Percentiles rank a stretch among this genome's conserved stretches.
Conservation (phyloP, 1,140 invertebrate genomes). For the Musca domestica region DNA sequence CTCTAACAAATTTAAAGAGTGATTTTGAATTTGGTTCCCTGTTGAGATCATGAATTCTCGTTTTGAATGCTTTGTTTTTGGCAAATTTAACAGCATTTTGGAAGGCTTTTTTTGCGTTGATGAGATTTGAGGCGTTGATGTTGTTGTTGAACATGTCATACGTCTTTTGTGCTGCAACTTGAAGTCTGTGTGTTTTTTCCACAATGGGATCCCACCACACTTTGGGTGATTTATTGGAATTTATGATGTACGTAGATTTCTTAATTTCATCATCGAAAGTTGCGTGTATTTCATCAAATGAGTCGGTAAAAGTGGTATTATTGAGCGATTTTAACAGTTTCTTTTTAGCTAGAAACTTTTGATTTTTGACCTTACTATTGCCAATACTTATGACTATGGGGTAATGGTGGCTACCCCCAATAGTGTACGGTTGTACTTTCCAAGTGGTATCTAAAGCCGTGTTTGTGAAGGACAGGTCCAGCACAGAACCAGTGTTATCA, state of each 20-base stretch:
- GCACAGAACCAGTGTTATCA: neutral
- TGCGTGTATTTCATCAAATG: too few relatives aligned
- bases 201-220: neutral
- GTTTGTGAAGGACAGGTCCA: neutral
- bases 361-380: too few relatives aligned
- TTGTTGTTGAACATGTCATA: neutral
- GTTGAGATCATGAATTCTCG: neutral
- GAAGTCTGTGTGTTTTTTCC: neutral
- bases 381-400: too few relatives aligned
- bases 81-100: too few relatives aligned
- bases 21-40: neutral
- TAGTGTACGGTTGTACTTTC: too few relatives aligned
- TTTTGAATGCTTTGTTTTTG: neutral
- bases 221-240: neutral
- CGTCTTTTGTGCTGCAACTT: neutral
- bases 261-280: neutral
- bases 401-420: too few relatives aligned
- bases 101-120: neutral
- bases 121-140: neutral
- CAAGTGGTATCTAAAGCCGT: too few relatives aligned
- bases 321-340: too few relatives aligned
- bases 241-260: neutral
- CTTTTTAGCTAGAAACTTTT: too few relatives aligned
- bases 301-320: too few relatives aligned
- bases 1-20: constrained; percentile 4